Conservation (phyloP, 2,113 vertebrate genomes). For the Chaetura pelagica region DNA sequence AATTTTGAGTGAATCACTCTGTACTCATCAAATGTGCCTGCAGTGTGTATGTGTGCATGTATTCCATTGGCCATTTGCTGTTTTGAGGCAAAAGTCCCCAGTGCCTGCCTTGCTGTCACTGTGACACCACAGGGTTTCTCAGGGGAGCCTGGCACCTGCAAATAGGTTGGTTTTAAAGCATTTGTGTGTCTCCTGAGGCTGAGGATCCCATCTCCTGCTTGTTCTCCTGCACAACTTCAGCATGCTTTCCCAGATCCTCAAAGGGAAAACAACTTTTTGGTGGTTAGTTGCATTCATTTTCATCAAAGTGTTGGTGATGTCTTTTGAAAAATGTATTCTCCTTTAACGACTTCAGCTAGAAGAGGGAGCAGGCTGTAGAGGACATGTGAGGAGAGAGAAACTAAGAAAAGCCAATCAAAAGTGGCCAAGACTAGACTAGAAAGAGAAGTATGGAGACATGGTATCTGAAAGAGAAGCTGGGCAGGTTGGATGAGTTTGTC, state of each 20-base stretch:
- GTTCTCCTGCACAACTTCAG: background rate
- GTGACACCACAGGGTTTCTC: background rate
- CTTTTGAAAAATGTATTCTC: background rate
- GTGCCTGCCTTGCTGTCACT: accelerated
- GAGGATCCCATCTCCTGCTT: background rate
- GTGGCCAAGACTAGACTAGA: background rate
- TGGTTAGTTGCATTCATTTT: background rate
- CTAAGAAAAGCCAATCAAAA: background rate
- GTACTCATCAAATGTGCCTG: background rate
- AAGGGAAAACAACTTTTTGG: background rate
- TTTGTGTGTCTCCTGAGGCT: background rate
- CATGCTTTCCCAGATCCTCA: background rate
- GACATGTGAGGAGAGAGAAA: background rate
- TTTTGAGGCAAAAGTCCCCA: background rate
- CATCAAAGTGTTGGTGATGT: background rate
- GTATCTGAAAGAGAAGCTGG: background rate
- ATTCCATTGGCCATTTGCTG: background rate
- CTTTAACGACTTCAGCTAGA: background rate
- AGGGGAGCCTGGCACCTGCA: background rate
- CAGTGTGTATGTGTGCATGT: background rate
- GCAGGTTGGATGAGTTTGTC: background rate
- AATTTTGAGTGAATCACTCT: accelerated
- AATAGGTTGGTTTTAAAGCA: background rate
- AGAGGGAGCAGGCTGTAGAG: background rate
- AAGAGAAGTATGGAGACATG: background rate